These are phyloP conservation scores for Nomada lathburiana DNA, from an alignment of 2,888 invertebrate species.

Conservation along the genomic window DNA sequence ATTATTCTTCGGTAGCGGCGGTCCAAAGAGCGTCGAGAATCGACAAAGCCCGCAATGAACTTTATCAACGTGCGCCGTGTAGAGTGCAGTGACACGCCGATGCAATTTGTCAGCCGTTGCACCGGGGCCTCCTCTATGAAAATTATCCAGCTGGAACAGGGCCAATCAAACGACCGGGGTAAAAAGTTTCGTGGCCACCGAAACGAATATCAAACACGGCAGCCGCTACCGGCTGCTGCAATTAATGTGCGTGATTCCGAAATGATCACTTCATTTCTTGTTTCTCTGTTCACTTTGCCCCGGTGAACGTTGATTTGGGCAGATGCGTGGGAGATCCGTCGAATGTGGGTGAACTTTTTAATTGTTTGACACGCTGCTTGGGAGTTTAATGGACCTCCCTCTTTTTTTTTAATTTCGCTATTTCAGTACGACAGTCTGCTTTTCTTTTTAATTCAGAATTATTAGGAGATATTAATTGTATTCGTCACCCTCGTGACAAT, in stretches of 20 bases:
- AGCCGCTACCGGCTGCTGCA: neutral
- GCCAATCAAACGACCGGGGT: constrained; percentile 41
- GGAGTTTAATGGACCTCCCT: too few species aligned
- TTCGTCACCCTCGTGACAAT: too few species aligned
- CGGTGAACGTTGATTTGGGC: neutral
- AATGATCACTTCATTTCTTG: neutral
- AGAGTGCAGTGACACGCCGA: constrained; percentile 64
- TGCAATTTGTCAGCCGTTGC: constrained; percentile 68
- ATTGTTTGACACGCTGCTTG: neutral
- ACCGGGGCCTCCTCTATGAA: constrained; percentile 48
- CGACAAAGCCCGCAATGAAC: constrained; percentile 75
- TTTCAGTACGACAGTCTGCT: too few species aligned
- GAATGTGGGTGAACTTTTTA: neutral
- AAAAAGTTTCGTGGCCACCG: constrained; percentile 21
- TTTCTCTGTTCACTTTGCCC: neutral
- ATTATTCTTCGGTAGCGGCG: constrained; percentile 65
- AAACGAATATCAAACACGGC: constrained; percentile 35
- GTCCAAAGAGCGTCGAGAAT: constrained; percentile 69
- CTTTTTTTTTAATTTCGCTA: too few species aligned
- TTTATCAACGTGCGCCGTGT: constrained; percentile 65
- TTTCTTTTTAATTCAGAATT: too few species aligned
- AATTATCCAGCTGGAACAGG: constrained; percentile 55
- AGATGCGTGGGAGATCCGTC: neutral
- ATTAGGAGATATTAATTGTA: too few species aligned
- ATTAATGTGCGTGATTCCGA: too few species aligned